A percentile compares a stretch with the other conserved stretches of the same genome.
Conservation (phyloP, 2,888 invertebrate genomes). For the Polylopha cassiicola region DNA sequence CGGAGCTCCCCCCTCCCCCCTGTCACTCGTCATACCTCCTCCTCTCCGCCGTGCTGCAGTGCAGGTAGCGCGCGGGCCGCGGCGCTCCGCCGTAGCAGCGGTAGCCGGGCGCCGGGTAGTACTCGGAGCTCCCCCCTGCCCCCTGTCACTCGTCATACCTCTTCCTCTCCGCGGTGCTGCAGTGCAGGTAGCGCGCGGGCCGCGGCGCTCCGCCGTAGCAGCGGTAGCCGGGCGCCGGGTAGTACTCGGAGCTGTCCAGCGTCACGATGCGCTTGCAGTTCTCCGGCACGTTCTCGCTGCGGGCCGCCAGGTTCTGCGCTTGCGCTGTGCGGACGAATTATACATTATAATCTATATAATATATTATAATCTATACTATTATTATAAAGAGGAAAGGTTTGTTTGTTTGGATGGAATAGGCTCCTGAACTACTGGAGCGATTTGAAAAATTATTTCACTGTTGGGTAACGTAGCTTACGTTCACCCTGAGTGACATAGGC, state of each 20-base stretch:
- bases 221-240: conserved; percentile 86
- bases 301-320: conserved; percentile 83
- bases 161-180: conserved; percentile 80
- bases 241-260: conserved; percentile 80
- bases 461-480: too few relatives aligned
- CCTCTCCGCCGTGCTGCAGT: conserved; percentile 81
- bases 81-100: conserved; percentile 82
- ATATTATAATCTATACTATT: too few relatives aligned
- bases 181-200: conserved; percentile 79
- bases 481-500: too few relatives aligned
- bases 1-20: too few relatives aligned
- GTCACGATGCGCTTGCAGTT: conserved; percentile 83
- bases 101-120: conserved; percentile 86
- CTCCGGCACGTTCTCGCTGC: conserved; percentile 79
- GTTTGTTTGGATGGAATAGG: too few relatives aligned
- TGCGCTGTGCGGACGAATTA: conserved; percentile 50
- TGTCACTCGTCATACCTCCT: conserved; percentile 77
- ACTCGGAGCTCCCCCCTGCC: conserved; percentile 80
- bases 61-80: conserved; percentile 75
- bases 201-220: conserved; percentile 80
- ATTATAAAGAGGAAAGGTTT: too few relatives aligned
- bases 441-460: too few relatives aligned
- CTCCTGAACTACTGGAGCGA: too few relatives aligned
- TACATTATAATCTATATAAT: not conserved
- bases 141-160: conserved; percentile 51